Evolutionary conservation across 2,888 invertebrate genomes (phyloP).

Genomic region (Acrobasis repandana): DNA sequence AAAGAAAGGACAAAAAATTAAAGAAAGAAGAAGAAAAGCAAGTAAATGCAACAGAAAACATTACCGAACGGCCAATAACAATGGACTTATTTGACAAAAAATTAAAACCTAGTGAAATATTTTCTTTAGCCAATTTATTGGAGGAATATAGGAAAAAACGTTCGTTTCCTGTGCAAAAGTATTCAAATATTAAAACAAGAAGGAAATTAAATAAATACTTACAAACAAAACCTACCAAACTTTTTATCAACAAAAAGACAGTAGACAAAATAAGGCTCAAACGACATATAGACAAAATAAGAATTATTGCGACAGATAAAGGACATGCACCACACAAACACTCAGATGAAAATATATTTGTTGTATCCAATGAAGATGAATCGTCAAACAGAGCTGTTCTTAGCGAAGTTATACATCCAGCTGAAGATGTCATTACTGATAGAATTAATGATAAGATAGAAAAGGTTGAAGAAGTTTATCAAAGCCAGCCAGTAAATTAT

Average conservation of each 20-base stretch:
- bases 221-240: conserved; percentile 53
- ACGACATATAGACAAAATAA: conserved; percentile 61
- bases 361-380: conserved; percentile 59
- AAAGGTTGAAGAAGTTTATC: conserved; percentile 34
- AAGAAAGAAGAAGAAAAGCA: conserved; percentile 27
- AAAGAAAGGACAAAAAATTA: conserved; percentile 30
- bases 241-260: conserved; percentile 57
- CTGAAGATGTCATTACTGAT: conserved; percentile 35
- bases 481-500: not conserved
- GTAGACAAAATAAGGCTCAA: conserved; percentile 59
- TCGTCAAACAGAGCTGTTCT: conserved; percentile 55
- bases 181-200: conserved; percentile 53
- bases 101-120: conserved; percentile 56
- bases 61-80: conserved; percentile 28
- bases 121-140: conserved; percentile 49
- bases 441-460: conserved; percentile 11
- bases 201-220: conserved; percentile 54
- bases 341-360: conserved; percentile 57
- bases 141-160: conserved; percentile 52
- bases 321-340: conserved; percentile 35
- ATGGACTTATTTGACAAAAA: conserved; percentile 48
- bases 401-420: conserved; percentile 45
- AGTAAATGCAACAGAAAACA: conserved; percentile 6
- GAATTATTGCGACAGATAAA: conserved; percentile 57
- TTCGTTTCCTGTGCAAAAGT: conserved; percentile 46